These are phyloP conservation scores for Anguilla megastoma DNA, from an alignment of 2,797 vertebrate species.

Conservation along the genomic window DNA sequence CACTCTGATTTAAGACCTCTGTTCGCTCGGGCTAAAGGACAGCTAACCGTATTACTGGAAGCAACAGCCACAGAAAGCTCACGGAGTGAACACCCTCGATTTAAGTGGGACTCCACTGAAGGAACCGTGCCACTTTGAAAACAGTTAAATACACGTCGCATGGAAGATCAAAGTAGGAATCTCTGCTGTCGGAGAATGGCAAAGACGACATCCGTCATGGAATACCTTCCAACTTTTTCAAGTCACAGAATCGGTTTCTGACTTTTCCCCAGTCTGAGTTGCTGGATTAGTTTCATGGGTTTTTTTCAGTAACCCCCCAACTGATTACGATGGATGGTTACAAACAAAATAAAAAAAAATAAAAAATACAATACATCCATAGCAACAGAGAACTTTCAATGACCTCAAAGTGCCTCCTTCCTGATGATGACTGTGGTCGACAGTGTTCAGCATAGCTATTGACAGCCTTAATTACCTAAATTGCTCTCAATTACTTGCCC, in stretches of 20 bases:
- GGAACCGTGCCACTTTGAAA: neutral
- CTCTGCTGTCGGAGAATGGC: neutral
- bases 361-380: neutral
- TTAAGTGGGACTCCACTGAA: neutral
- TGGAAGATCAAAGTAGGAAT: neutral
- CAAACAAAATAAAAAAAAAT: neutral
- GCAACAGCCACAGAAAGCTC: neutral
- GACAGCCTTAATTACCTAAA: neutral
- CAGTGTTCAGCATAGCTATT: neutral
- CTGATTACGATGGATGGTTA: neutral
- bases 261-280: neutral
- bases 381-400: neutral
- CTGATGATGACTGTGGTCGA: neutral
- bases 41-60: neutral
- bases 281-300: neutral
- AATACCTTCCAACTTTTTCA: neutral
- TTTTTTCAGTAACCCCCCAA: neutral
- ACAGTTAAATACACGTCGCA: neutral
- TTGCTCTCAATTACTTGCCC: neutral
- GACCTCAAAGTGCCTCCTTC: neutral
- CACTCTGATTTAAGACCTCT: conserved; percentile 24
- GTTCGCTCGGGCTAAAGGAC: conserved; percentile 11
- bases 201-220: neutral
- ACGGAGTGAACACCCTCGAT: neutral
- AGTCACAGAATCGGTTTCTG: neutral